Base-by-base conservation (phyloP, 2,113 vertebrate genomes). In the Urocitellus parryii region DNA sequence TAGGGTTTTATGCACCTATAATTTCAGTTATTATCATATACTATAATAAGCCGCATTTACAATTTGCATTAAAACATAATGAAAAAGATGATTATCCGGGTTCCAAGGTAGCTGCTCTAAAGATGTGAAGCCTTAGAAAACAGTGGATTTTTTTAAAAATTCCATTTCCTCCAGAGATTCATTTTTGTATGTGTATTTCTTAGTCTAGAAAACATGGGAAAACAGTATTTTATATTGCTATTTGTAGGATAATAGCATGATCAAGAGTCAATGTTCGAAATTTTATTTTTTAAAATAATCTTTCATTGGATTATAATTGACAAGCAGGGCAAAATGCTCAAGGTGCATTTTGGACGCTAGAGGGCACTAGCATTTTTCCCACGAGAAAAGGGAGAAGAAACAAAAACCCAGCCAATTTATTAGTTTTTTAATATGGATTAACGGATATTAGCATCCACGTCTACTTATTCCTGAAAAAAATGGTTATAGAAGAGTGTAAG, bases 341-440 rank as follows among this genome's bases (percentile, higher is more conserved):
- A 61, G 24, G 53, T 68, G 63, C 12, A 65, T 79, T 87, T 91
- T 95, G 67, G 76, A 86, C 88, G 24, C 80, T 91, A 79, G 51
- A 86, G 81, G 94, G 79, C 56, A 25, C 65, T 80, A 16, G 29
- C 83, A 90, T 93, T 90, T 96, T 96, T 61, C 16, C 42, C 10
- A 61, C 61, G 18, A 74, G 63, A 76, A 77, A 89, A 91, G n/a
- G 39, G 77, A 92, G 63, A 78, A 94, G 63, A 27, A 72, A 53
- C 4, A 37, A 4, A 34, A 22, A 51, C 0, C 1, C 4, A 68
- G n/a, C 12, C 4, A 22, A 25, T 27, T 58, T 76, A 37, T 27
- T 58, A 68, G n/a, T 32, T 82, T 94, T 94, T 82, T 68, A 14
- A 85, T 29, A 58, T 72, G 42, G 70, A 74, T 87, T 87, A 94